Percentiles rank a stretch among this genome's conserved stretches.
These are phyloP conservation scores for Agonopterix subpropinquella DNA, from an alignment of 2,888 invertebrate species.

Conservation along the genomic window DNA sequence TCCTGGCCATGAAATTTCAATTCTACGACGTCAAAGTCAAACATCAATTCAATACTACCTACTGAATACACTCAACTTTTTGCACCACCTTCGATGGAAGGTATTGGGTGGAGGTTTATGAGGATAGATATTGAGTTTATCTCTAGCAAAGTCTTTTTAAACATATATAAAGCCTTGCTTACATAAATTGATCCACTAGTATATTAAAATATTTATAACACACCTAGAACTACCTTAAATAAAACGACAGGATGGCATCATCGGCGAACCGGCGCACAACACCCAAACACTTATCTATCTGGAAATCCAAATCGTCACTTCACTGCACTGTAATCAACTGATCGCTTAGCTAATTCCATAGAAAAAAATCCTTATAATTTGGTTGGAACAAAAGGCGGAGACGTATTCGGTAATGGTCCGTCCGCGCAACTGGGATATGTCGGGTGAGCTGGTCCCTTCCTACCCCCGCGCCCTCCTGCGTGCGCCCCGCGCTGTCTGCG, in stretches of 20 bases:
- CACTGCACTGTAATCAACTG: slow-evolving; percentile 3
- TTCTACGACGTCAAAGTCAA: slow-evolving; percentile 24
- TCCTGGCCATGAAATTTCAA: slow-evolving; percentile 33
- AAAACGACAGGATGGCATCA: too few species aligned
- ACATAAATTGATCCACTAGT: too few species aligned
- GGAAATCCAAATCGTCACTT: not conserved
- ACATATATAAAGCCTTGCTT: too few species aligned
- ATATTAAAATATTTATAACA: too few species aligned
- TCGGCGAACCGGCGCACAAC: not conserved
- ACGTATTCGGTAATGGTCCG: not conserved
- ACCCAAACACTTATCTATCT: not conserved
- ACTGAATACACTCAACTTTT: too few species aligned
- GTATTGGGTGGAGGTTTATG: too few species aligned
- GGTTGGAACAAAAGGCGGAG: too few species aligned
- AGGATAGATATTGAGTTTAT: too few species aligned
- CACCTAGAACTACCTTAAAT: too few species aligned
- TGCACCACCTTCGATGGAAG: too few species aligned
- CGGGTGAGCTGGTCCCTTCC: slow-evolving; percentile 44
- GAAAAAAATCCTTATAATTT: too few species aligned
- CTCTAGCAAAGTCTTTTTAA: too few species aligned
- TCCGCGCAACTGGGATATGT: slow-evolving; percentile 33
- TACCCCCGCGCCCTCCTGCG: slow-evolving; percentile 16
- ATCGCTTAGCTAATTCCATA: not conserved
- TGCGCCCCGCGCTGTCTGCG: slow-evolving; percentile 57
- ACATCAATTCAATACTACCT: not conserved